Base-by-base conservation (phyloP, 2,797 vertebrate species). In the Neosilurus mollespiculum region DNA sequence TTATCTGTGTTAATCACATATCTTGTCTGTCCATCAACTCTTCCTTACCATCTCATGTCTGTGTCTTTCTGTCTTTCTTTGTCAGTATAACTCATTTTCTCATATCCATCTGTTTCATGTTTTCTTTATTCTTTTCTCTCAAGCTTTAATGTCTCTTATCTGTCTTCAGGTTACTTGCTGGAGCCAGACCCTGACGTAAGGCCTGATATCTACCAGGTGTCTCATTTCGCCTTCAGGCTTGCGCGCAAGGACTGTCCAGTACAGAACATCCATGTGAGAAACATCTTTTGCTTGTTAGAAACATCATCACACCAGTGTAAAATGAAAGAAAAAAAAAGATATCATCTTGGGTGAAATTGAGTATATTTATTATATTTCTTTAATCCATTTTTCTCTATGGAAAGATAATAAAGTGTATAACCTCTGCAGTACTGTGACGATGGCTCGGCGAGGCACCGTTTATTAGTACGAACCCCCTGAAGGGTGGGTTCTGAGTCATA, bases 121-220 rank as follows among this genome's bases (percentile, higher is more conserved):
- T 34, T 34, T 70, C 20, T 34, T n/a, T 37, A 14, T 86, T 49
- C 7, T 76, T 61, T 64, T 7, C 53, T 2, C 58, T 79, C 16
- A 81, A 26, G 67, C 9, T 71, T 16, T 72, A 80, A 80, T 30
- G 3, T 78, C 61, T 58, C 79, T 65, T 14, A 58, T 78, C 4
- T 71, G 78, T 64, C 89, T 65, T 82, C 90, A 99, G 98, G 98
- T 87, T 99, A 99, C 87, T 99, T 99, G 96, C 95, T 99, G 87
- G 98, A 99, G 90, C 98, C 97, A 86, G 98, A 99, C 88, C 96
- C 98, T 22, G 98, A 99, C 77, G 94, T 93, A 88, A 96, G 98
- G 88, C 98, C 98, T 20, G 98, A 99, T 91, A 97, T 99, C 91
- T 98, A 98, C 92, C 98, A 97, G 91, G 96, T 98, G 83, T 99